Conservation (phyloP, 2,797 vertebrate species). For the Spheniscus humboldti region DNA sequence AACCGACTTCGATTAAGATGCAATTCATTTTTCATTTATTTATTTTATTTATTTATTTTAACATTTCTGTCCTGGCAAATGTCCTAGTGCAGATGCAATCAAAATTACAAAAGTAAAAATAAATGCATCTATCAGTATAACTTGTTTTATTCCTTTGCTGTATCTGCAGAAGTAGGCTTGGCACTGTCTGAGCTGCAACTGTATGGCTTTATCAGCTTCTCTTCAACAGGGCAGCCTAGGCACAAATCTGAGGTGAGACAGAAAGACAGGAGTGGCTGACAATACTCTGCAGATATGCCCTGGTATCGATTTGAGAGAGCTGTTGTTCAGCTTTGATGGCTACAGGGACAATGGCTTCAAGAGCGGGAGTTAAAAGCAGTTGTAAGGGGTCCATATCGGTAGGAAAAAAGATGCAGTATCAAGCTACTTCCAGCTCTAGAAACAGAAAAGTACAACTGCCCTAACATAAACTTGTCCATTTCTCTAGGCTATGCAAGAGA, state of each 20-base stretch:
- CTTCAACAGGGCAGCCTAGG: neutral
- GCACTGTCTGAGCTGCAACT: neutral
- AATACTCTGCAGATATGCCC: neutral
- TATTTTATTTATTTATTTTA: neutral
- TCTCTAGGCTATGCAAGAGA: neutral
- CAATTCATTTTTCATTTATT: neutral
- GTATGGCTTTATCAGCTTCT: neutral
- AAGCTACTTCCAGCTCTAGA: neutral
- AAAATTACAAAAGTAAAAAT: neutral
- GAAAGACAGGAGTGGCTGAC: neutral
- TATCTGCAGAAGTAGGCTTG: neutral
- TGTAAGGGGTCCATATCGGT: neutral
- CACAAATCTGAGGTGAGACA: neutral
- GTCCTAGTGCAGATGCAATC: neutral
- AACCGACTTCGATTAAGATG: neutral
- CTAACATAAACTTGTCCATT: neutral
- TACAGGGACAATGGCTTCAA: neutral
- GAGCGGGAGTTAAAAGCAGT: neutral
- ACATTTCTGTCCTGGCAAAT: neutral
- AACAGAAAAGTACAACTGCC: neutral
- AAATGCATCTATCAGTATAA: neutral
- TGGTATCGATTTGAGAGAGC: neutral
- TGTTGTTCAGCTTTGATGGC: neutral
- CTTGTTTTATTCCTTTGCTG: neutral
- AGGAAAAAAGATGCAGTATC: neutral